Evolutionary conservation across 2,113 vertebrate species (phyloP), one percentile per base, ranked within the genome.

Genomic region (Urocynchramus pylzowi): DNA sequence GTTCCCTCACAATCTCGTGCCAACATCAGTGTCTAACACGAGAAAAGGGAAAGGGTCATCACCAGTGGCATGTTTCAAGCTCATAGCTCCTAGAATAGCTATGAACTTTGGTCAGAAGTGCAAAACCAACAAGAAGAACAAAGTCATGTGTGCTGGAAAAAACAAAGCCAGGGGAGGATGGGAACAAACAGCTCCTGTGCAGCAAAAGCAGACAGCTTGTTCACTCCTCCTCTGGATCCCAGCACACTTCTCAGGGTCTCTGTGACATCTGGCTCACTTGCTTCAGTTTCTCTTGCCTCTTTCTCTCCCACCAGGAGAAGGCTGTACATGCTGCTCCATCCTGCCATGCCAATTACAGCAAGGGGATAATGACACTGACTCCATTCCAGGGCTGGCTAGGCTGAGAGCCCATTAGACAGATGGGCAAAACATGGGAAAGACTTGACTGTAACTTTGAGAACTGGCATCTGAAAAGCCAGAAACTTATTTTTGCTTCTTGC

Each of bases 261-360:
- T 45, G 83, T 90, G 93, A 96, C 96, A 96, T 95, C 97, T 96
- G 94, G 92, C 82, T 96, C 33, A 28, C 94, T 91, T 94, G 84
- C 77, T 91, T 84, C 47, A 11, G 81, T 78, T 95, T 85, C 84
- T 71, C 49, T 93, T 87, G 37, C 44, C 76, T 84, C 49, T 86
- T 61, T 77, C 75, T 94, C 44, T 96, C 92, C 28, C 95, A 91
- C 60, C 78, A 89, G 95, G 93, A 97, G 68, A 65, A 76, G 82
- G 61, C 85, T 95, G 86, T 86, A 49, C 91, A 57, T 35, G 84
- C 95, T 91, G 95, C 87, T 97, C 31, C 79, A 69, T 93, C 80
- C 95, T 94, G 93, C 93, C 87, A 91, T 92, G 92, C 84, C 88
- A 95, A 95, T 96, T 95, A 96, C 83, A 86, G 61, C 77, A 35